phyloP scores from a whole-genome alignment of 2,888 invertebrate genomes.

The Nephrotoma appendiculata region DNA sequence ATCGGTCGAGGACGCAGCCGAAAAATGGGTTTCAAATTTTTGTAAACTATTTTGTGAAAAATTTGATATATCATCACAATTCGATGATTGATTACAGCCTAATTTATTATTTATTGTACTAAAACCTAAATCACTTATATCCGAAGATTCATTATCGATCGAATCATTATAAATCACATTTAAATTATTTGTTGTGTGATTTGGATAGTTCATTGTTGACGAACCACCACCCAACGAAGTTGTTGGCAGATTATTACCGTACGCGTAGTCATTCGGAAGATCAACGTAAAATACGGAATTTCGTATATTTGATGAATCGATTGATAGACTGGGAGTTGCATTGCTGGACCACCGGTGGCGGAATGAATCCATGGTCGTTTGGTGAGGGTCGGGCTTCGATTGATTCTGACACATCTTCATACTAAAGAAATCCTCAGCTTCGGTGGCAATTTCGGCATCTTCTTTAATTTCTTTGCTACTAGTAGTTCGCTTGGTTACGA shows the following conservation, averaged over 20 bases:
- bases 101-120: conserved; percentile 14
- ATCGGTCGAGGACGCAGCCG: conserved; percentile 29
- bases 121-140: conserved; percentile 29
- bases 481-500: conserved; percentile 21
- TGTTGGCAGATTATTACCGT: background rate
- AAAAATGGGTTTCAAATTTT: conserved; percentile 20
- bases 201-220: background rate
- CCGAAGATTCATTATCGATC: conserved; percentile 32
- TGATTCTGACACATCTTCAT: conserved; percentile 30
- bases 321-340: conserved; percentile 23
- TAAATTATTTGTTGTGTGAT: conserved; percentile 1
- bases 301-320: conserved; percentile 20
- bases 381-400: conserved; percentile 32
- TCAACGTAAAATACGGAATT: conserved; percentile 31
- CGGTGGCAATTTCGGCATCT: conserved; percentile 74
- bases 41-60: conserved; percentile 30
- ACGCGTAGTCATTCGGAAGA: conserved; percentile 17
- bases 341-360: conserved; percentile 5
- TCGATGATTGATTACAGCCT: conserved; percentile 19
- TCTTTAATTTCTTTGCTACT: conserved; percentile 25
- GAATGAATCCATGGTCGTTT: conserved; percentile 26
- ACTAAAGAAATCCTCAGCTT: conserved; percentile 65
- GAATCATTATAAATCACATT: conserved; percentile 23
- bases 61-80: conserved; percentile 32
- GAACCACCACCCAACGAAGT: background rate